Percentiles rank a stretch among this genome's conserved stretches.
These are phyloP conservation scores for Chionomys nivalis DNA, from an alignment of 2,113 vertebrate genomes.

Conservation along the genomic window DNA sequence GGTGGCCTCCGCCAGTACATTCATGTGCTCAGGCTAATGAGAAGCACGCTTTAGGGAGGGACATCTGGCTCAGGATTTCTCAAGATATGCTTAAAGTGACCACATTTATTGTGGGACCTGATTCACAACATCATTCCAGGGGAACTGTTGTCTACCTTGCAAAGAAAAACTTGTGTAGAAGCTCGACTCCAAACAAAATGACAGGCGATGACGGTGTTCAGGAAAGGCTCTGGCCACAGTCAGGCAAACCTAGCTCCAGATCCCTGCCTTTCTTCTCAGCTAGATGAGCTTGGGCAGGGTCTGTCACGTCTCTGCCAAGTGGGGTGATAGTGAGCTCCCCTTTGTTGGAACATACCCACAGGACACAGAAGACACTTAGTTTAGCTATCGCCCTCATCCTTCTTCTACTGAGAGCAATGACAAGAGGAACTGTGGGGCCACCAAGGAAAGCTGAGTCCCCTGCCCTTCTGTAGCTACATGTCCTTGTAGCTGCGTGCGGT, in stretches of 20 bases:
- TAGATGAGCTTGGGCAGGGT: neutral
- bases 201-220: neutral
- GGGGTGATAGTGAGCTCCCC: no score
- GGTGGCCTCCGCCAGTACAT: slow-evolving; percentile 16
- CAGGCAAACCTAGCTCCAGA: neutral
- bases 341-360: neutral
- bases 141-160: neutral
- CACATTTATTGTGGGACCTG: neutral
- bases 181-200: no score
- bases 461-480: neutral
- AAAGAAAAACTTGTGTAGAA: neutral
- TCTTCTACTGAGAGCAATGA: neutral
- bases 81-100: neutral
- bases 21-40: neutral
- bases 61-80: neutral
- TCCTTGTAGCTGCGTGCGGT: no score
- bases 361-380: no score
- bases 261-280: neutral
- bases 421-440: neutral
- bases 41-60: neutral
- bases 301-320: neutral
- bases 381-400: neutral
- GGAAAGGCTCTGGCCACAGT: neutral
- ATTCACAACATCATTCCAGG: neutral
- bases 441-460: neutral